phyloP scores from a whole-genome alignment of 2,888 invertebrate genomes.

The Mayetiola destructor region DNA sequence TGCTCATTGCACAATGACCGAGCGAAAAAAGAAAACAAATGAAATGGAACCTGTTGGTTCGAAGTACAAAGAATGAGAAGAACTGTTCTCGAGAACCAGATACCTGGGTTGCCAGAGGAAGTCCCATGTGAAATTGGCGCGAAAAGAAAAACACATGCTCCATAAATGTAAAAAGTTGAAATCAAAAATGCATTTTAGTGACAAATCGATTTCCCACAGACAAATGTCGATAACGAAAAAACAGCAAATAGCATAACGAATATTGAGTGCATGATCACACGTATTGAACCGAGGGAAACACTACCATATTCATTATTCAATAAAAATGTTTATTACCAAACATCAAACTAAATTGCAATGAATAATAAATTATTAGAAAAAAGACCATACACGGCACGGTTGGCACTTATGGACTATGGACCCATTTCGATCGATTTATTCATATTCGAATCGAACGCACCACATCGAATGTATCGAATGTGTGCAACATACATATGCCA shows the following conservation, averaged over 20 bases:
- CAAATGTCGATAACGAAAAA: background rate
- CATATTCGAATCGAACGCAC: too few species aligned
- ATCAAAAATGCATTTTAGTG: conserved; percentile 1
- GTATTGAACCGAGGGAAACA: background rate
- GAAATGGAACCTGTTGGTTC: too few species aligned
- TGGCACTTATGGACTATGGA: too few species aligned
- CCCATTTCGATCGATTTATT: too few species aligned
- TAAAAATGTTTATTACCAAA: conserved; percentile 12
- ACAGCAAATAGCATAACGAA: too few species aligned
- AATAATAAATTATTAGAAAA: conserved; percentile 11
- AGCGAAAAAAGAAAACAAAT: background rate
- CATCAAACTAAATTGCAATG: conserved; percentile 11
- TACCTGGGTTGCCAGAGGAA: too few species aligned
- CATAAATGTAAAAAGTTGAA: too few species aligned
- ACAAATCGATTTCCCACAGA: background rate
- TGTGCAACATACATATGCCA: background rate
- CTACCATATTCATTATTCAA: conserved; percentile 12
- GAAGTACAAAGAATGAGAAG: too few species aligned
- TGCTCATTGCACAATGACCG: background rate
- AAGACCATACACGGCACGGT: too few species aligned
- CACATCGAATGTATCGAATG: background rate
- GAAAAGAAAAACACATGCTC: too few species aligned
- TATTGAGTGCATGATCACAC: background rate
- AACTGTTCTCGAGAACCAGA: too few species aligned
- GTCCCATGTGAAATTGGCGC: conserved; percentile 13